A percentile compares a stretch with the other conserved stretches of the same genome.
Evolutionary conservation across 1,140 invertebrate species (phyloP).

Genomic region (Pissodes strobi): DNA sequence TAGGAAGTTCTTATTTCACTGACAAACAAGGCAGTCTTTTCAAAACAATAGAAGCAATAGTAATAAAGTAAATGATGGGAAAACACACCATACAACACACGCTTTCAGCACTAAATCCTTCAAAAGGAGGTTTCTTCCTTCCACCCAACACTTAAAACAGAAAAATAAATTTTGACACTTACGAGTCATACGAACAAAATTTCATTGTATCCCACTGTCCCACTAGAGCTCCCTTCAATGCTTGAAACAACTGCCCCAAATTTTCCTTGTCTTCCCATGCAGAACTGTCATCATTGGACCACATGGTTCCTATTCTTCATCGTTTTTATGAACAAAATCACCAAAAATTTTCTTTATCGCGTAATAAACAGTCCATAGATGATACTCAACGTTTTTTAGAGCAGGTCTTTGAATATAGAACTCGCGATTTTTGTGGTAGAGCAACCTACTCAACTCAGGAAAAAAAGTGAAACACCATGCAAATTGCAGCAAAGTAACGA

Average conservation of each 20-base stretch:
- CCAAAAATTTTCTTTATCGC: neutral
- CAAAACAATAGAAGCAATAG: constrained; percentile 12
- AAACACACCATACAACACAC: constrained; percentile 1
- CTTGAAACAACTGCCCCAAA: constrained; percentile 33
- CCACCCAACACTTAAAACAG: neutral
- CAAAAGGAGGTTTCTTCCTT: constrained; percentile 15
- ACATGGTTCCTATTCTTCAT: constrained; percentile 30
- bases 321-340: constrained; percentile 10
- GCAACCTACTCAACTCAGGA: neutral
- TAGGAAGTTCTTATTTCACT: constrained; percentile 31
- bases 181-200: constrained; percentile 36
- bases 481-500: neutral
- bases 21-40: constrained; percentile 32
- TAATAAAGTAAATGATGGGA: constrained; percentile 25
- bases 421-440: neutral
- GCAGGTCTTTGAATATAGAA: neutral
- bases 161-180: constrained; percentile 16
- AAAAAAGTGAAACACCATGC: neutral
- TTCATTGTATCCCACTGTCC: constrained; percentile 35
- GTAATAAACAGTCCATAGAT: neutral
- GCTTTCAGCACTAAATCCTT: constrained; percentile 41
- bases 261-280: constrained; percentile 35
- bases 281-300: constrained; percentile 25
- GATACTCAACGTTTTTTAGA: neutral
- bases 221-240: constrained; percentile 29